These are phyloP conservation scores for Euleptes europaea DNA, from an alignment of 2,113 vertebrate genomes.

Conservation along the genomic window DNA sequence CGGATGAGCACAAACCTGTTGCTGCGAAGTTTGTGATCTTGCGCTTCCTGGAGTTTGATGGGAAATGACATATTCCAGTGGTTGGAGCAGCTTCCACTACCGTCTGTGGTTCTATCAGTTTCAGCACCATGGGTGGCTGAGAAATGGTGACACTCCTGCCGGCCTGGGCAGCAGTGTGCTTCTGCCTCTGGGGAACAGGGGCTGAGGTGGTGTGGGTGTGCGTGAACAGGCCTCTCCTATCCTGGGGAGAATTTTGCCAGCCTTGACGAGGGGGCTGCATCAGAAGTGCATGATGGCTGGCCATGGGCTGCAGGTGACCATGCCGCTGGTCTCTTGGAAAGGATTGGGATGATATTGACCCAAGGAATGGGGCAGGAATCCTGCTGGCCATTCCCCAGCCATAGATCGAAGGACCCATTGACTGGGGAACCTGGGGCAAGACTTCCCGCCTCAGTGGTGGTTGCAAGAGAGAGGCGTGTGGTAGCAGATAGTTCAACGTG, in stretches of 20 bases:
- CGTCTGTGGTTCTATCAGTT: constrained; percentile 7
- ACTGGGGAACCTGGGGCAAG: constrained; percentile 7
- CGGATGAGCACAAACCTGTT: too few species aligned
- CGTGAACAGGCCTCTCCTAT: constrained; percentile 15
- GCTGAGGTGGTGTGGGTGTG: constrained; percentile 1
- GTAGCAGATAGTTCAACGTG: constrained; percentile 26
- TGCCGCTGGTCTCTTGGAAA: not conserved
- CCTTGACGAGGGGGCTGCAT: not conserved
- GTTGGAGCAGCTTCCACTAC: not conserved
- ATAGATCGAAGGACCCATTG: not conserved
- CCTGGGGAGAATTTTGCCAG: constrained; percentile 24
- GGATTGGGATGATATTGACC: not conserved
- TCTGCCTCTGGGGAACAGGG: not conserved
- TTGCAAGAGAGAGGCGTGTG: not conserved
- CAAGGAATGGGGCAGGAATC: not conserved
- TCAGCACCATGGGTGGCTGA: constrained; percentile 15
- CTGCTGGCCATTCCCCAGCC: not conserved
- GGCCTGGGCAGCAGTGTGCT: not conserved
- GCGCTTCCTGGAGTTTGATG: not conserved
- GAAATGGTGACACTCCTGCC: not conserved
- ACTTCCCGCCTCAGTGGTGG: not conserved
- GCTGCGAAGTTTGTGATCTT: too few species aligned
- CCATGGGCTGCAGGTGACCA: not conserved
- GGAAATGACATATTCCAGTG: constrained; percentile 4
- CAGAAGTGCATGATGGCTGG: not conserved